Evolutionary conservation across 2,797 vertebrate species (phyloP), one percentile per base, ranked within the genome.

Genomic region (Gallinago stenura): DNA sequence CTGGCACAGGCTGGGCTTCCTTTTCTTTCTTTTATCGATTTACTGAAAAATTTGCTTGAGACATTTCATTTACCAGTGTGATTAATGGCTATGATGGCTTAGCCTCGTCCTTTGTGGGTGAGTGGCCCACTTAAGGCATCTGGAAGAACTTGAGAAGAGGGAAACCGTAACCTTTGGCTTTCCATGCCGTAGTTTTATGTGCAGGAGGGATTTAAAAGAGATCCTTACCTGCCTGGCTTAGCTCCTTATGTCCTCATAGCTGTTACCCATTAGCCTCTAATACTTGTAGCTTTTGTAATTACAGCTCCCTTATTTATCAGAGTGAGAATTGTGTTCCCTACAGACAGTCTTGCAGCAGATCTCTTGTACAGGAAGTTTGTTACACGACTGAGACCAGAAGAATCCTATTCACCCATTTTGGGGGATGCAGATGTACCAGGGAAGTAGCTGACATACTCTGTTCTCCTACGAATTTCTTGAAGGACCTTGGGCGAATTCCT

Each of bases 81-180:
- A 81, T 64, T 64, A 81, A 87, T 64, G 70, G 18, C 24, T 77
- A 2, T 46, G 45, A 61, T 54, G 15, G 15, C 4, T 15, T 81
- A 2, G 5, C 65, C 46, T 77, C 58, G 51, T 37, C 50, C 25
- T 21, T 51, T 83, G 72, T 12, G 24, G 22, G 12, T 21, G 7
- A 89, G 25, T 8, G 20, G 60, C 68, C 57, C 43, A 25, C 53
- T 87, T 87, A 64, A 57, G 26, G 24, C 65, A 71, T 61, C 53
- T 92, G 84, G 66, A 95, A 89, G 68, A 91, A 70, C 33, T 45
- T 85, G 65, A 81, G 71, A 86, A 77, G 22, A 64, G n/a, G 41
- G 45, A 61, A 89, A 11, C 26, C 35, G 35, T 87, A 68, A 57
- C n/a, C 28, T 83, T 87, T 68, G 78, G 56, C 28, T 93, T 94